phyloP scores from a whole-genome alignment of 2,888 invertebrate species.

The Punctoribates punctum region DNA sequence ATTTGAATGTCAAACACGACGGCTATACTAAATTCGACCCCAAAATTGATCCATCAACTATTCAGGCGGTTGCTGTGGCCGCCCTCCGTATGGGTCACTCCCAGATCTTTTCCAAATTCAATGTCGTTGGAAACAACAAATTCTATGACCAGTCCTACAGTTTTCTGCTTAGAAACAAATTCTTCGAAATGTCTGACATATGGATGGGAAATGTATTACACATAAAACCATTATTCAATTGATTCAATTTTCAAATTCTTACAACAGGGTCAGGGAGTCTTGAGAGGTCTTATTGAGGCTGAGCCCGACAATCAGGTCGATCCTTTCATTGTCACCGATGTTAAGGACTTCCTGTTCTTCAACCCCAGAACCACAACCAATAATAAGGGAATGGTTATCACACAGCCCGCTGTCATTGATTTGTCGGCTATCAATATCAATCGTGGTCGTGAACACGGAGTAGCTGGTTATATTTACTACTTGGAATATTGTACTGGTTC shows the following conservation, averaged over 20 bases:
- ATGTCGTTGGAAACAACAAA: conserved; percentile 26
- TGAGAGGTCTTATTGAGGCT: conserved; percentile 34
- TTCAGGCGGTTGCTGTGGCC: conserved; percentile 46
- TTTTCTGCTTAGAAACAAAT: conserved; percentile 41
- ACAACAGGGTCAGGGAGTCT: conserved; percentile 25
- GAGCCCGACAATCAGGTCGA: conserved; percentile 41
- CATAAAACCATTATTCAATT: neutral
- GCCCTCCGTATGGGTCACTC: conserved; percentile 46
- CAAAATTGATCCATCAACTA: conserved; percentile 46
- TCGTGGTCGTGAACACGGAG: conserved; percentile 44
- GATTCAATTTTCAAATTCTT: neutral
- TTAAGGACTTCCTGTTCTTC: conserved; percentile 44
- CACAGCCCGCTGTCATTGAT: conserved; percentile 41
- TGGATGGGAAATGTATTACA: conserved; percentile 40
- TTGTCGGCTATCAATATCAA: conserved; percentile 40
- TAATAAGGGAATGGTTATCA: neutral
- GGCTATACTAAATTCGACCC: conserved; percentile 47
- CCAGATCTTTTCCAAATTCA: conserved; percentile 43
- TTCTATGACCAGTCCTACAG: conserved; percentile 25
- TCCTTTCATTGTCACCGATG: conserved; percentile 42
- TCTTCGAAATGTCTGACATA: conserved; percentile 45
- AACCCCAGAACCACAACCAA: conserved; percentile 37
- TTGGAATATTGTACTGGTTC: conserved; percentile 43
- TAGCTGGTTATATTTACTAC: conserved; percentile 43
- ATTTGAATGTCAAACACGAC: conserved; percentile 38